Percentiles rank a stretch among this genome's conserved stretches.
Evolutionary conservation across 2,797 vertebrate species (phyloP).

Genomic region (Ispidina picta): DNA sequence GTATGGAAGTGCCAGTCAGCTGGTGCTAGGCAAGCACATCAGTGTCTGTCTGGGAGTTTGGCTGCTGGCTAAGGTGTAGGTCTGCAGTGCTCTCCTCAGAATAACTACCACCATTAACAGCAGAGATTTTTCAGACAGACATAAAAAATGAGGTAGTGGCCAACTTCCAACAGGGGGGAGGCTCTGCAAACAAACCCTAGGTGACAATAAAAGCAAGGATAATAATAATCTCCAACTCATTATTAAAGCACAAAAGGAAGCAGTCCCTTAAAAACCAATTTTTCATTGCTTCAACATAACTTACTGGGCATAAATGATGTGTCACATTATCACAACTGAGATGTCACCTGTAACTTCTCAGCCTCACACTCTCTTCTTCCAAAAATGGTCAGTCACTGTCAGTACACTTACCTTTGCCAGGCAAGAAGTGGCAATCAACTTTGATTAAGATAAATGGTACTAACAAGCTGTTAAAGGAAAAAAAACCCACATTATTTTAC

Average conservation of each 20-base stretch:
- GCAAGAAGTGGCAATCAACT: conserved; percentile 79
- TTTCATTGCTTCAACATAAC: not conserved
- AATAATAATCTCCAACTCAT: not conserved
- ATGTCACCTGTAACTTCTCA: conserved; percentile 78
- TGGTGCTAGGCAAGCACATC: not conserved
- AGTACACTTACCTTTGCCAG: conserved; percentile 74
- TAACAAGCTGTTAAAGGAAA: not conserved
- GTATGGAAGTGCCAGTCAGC: not conserved
- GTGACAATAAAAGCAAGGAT: not conserved
- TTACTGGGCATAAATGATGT: not conserved
- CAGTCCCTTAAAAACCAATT: not conserved
- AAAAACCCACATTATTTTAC: not conserved
- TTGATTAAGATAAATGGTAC: conserved; percentile 51
- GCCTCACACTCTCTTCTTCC: conserved; percentile 73
- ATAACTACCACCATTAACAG: not conserved
- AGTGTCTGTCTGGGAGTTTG: not conserved
- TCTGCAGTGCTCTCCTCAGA: not conserved
- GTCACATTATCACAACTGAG: not conserved
- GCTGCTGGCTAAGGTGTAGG: not conserved
- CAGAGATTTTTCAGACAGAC: not conserved
- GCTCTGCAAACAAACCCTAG: not conserved
- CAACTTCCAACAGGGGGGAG: not conserved
- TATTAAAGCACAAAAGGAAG: not conserved
- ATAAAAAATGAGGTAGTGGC: not conserved
- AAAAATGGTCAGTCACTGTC: conserved; percentile 78